Base-by-base conservation (phyloP, 2,888 invertebrate genomes). In the Chaetogeoica ovagalla region DNA sequence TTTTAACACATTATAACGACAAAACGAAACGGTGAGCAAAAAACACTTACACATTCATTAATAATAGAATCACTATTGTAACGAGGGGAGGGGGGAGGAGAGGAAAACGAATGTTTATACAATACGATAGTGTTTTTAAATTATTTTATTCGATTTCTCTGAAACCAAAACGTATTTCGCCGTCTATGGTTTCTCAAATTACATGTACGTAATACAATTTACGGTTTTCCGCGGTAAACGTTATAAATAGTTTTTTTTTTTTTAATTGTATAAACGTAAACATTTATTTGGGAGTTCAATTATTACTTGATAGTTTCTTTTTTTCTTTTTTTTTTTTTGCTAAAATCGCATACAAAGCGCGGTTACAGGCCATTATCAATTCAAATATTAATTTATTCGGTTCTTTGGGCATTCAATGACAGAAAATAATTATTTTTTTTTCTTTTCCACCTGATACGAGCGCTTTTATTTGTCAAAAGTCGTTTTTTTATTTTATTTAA, bases 301-400 rank as follows among this genome's bases (percentile, higher is more conserved):
- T 52, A 11, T 11, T 13, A 43, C n/a, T n/a, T n/a, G 43, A 1
- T 43, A 6, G 1, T n/a, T n/a, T n/a, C n/a, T n/a, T n/a, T n/a
- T n/a, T n/a, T n/a, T n/a, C n/a, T n/a, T n/a, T n/a, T n/a, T 37
- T 2, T 30, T 30, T 30, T 30, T 30, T 30, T 30, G 30, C 2
- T 30, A 30, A 30, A 30, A 4, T 65, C 11, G 39, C 13, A n/a
- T 65, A n/a, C 39, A 65, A 65, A 65, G 43, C 30, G 37, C 15
- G 7, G 43, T 43, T 13, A n/a, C 30, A 5, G 8, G 1, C 48
- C n/a, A 17, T 21, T 66, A 48, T 21, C 21, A 21, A 17, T 23
- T 48, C n/a, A 43, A 21, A 66, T 66, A 15, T 43, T 43, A 21
- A 66, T 43, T 21, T 65, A 65, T 66, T 66, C 21, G 39, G n/a